These are phyloP conservation scores for Onychostoma macrolepis DNA, from an alignment of 2,113 vertebrate genomes.

Conservation along the genomic window DNA sequence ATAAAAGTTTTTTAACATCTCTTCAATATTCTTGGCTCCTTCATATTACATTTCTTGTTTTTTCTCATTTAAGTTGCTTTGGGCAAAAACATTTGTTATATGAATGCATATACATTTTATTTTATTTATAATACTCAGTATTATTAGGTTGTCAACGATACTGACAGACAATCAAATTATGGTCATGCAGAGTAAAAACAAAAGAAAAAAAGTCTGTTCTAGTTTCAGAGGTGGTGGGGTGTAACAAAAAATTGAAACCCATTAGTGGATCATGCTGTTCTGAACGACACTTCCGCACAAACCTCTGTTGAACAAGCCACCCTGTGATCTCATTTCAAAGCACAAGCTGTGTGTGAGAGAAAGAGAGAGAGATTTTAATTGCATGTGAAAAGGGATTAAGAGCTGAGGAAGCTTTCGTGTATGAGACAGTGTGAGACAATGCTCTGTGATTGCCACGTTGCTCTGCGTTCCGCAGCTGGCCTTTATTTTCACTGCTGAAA, in stretches of 20 bases:
- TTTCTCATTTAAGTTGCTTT: background rate
- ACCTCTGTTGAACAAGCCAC: conserved; percentile 8
- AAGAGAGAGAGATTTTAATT: background rate
- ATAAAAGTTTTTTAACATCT: background rate
- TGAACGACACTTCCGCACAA: background rate
- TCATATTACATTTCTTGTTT: background rate
- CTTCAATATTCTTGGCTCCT: background rate
- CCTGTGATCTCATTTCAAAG: conserved; percentile 23
- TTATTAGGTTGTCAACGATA: conserved; percentile 1
- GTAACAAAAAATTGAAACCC: background rate
- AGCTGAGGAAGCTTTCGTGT: conserved; percentile 8
- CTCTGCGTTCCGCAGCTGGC: conserved; percentile 39
- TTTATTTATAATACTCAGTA: background rate
- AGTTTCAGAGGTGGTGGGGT: background rate
- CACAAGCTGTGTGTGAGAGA: background rate
- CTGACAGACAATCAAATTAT: background rate
- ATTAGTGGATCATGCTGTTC: background rate
- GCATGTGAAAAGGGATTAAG: conserved; percentile 2
- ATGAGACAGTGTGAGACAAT: conserved; percentile 32
- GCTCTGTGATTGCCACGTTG: conserved; percentile 39
- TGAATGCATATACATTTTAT: background rate
- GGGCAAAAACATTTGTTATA: background rate
- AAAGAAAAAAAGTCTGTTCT: background rate
- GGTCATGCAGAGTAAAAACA: background rate
- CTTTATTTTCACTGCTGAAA: conserved; percentile 51